phyloP scores from a whole-genome alignment of 2,888 invertebrate species.

The Idaea aversata region DNA sequence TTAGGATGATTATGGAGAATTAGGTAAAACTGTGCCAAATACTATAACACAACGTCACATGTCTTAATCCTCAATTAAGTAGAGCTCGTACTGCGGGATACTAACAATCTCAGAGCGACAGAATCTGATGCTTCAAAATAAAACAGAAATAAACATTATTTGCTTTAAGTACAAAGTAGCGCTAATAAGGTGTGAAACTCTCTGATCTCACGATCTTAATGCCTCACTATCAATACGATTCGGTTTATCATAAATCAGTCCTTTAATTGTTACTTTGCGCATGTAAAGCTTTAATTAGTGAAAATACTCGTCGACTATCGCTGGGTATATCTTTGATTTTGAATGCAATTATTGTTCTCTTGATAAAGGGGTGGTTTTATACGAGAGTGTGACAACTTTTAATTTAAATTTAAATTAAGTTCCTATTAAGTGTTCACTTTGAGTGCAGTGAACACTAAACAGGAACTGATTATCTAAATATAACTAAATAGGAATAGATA shows the following conservation, averaged over 20 bases:
- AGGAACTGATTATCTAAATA: too few relatives aligned
- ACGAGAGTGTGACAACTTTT: slow-evolving; percentile 28
- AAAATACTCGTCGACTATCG: slow-evolving; percentile 70
- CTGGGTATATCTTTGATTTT: slow-evolving; percentile 73
- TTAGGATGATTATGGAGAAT: too few relatives aligned
- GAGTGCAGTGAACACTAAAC: too few relatives aligned
- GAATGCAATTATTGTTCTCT: slow-evolving; percentile 76
- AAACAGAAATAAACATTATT: neutral
- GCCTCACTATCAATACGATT: slow-evolving; percentile 59
- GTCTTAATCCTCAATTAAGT: too few relatives aligned
- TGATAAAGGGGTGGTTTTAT: slow-evolving; percentile 61
- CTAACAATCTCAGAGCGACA: too few relatives aligned
- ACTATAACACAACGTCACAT: too few relatives aligned
- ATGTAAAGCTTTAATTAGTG: slow-evolving; percentile 77
- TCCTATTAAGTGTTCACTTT: too few relatives aligned
- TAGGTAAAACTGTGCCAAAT: too few relatives aligned
- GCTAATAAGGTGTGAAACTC: slow-evolving; percentile 69
- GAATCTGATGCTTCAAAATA: neutral
- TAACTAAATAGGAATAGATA: too few relatives aligned
- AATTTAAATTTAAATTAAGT: too few relatives aligned
- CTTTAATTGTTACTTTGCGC: slow-evolving; percentile 73
- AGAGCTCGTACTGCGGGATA: too few relatives aligned
- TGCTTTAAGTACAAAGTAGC: slow-evolving; percentile 8
- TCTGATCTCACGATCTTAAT: slow-evolving; percentile 59
- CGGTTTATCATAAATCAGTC: slow-evolving; percentile 71